These are phyloP conservation scores for Trilocha varians DNA, from an alignment of 2,888 invertebrate species.

Conservation along the genomic window DNA sequence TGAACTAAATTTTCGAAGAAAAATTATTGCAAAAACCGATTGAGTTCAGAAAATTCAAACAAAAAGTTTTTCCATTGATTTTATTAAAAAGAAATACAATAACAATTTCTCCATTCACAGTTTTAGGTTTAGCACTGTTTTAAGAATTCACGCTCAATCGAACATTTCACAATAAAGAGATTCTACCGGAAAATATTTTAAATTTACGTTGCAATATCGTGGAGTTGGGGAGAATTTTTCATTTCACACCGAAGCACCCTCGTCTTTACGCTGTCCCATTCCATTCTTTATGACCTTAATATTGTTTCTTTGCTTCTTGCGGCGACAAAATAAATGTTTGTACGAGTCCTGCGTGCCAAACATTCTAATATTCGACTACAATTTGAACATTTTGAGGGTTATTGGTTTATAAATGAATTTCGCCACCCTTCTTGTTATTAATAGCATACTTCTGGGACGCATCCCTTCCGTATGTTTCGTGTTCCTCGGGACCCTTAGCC, in stretches of 20 bases:
- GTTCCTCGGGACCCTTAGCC: neutral
- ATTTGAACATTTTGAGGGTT: slow-evolving; percentile 45
- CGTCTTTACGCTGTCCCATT: slow-evolving; percentile 26
- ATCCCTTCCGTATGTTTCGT: neutral
- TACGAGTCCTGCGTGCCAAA: slow-evolving; percentile 27
- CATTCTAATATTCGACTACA: slow-evolving; percentile 12
- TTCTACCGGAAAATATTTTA: slow-evolving; percentile 22
- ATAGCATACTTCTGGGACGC: neutral
- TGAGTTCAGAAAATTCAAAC: slow-evolving; percentile 1
- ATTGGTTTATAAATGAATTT: slow-evolving; percentile 31
- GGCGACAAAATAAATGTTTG: slow-evolving; percentile 51
- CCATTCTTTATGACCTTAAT: slow-evolving; percentile 51
- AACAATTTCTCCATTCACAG: too few species aligned
- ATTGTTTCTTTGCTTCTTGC: slow-evolving; percentile 44
- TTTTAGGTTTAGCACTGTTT: too few species aligned
- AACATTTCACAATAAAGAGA: slow-evolving; percentile 4
- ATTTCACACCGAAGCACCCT: slow-evolving; percentile 41
- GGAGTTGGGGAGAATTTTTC: slow-evolving; percentile 37
- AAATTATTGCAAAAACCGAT: slow-evolving; percentile 3
- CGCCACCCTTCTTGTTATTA: neutral
- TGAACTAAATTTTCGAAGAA: slow-evolving; percentile 1
- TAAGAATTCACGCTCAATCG: neutral
- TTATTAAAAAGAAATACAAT: too few species aligned
- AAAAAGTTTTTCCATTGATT: neutral
- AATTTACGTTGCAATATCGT: slow-evolving; percentile 21